phyloP scores from a whole-genome alignment of 2,888 invertebrate species.

The Drosophila sordidula region DNA sequence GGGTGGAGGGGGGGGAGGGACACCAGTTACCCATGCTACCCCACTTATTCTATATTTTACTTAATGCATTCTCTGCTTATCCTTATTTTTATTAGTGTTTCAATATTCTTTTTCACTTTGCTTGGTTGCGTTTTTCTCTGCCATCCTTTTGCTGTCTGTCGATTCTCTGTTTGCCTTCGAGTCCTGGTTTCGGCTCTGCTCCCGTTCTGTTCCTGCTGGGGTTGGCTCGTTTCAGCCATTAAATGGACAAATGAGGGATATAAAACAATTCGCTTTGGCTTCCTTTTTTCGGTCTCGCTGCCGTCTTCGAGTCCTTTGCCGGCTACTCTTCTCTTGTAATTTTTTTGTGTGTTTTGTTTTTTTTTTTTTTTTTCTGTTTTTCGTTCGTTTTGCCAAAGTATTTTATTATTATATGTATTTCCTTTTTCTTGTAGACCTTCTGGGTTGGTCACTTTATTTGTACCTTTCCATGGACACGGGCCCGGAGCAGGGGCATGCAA shows the following conservation, averaged over 20 bases:
- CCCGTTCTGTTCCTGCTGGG: conserved; percentile 39
- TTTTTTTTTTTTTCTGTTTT: conserved; percentile 20
- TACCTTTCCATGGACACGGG: conserved; percentile 54
- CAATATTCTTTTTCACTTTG: conserved; percentile 82
- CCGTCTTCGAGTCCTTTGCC: conserved; percentile 50
- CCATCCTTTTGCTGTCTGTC: conserved; percentile 53
- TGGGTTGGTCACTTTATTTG: conserved; percentile 79
- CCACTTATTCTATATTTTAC: conserved; percentile 82
- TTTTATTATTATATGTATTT: conserved; percentile 79
- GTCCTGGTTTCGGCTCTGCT: conserved; percentile 31
- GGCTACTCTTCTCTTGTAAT: conserved; percentile 42
- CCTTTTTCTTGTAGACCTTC: conserved; percentile 66
- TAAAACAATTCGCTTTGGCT: conserved; percentile 84
- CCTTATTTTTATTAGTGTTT: conserved; percentile 82
- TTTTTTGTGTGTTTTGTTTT: conserved; percentile 10
- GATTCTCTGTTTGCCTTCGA: conserved; percentile 52
- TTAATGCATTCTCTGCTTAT: conserved; percentile 82
- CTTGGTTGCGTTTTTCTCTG: conserved; percentile 74
- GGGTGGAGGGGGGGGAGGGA: background rate
- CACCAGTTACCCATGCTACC: conserved; percentile 17
- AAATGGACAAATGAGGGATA: conserved; percentile 84
- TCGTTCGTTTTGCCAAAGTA: conserved; percentile 55
- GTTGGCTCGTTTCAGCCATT: conserved; percentile 82
- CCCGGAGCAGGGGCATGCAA: conserved; percentile 55
- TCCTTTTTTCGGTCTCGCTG: conserved; percentile 62